These are phyloP conservation scores for Psittacula derbiana DNA, from an alignment of 2,797 vertebrate genomes.

Conservation along the genomic window DNA sequence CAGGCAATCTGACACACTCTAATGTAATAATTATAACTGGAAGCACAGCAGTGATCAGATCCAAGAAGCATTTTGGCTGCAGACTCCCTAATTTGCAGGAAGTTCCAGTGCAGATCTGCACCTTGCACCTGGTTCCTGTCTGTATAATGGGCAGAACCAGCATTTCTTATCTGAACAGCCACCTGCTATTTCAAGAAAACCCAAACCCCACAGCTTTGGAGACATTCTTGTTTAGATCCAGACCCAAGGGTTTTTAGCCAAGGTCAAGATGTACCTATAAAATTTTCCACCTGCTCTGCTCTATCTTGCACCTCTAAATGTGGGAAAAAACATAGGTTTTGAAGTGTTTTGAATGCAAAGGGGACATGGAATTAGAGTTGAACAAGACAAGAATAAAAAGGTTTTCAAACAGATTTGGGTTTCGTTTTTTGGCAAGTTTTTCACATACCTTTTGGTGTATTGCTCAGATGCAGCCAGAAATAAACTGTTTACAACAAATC, in stretches of 20 bases:
- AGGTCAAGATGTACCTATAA: neutral
- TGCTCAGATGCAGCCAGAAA: neutral
- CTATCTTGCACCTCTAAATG: neutral
- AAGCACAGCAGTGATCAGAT: neutral
- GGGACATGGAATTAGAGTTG: neutral
- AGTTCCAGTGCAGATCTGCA: slow-evolving; percentile 59
- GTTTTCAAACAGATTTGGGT: neutral
- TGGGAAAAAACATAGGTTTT: neutral
- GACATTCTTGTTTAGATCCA: slow-evolving; percentile 23
- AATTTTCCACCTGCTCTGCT: neutral
- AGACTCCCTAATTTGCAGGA: slow-evolving; percentile 42
- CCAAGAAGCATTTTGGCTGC: slow-evolving; percentile 43
- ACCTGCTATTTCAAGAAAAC: slow-evolving; percentile 43
- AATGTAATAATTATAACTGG: neutral
- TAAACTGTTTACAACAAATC: neutral
- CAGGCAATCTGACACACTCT: neutral
- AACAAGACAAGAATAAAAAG: neutral
- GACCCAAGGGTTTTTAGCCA: neutral
- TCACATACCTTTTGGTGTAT: neutral
- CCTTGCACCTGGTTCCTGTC: slow-evolving; percentile 66
- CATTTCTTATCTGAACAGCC: slow-evolving; percentile 55
- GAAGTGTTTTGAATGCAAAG: neutral
- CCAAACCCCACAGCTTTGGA: neutral
- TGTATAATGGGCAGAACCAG: slow-evolving; percentile 32
- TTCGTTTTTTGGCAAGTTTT: neutral